These are phyloP conservation scores for Sinocyclocheilus maitianheensis DNA, from an alignment of 2,113 vertebrate species.

Conservation along the genomic window DNA sequence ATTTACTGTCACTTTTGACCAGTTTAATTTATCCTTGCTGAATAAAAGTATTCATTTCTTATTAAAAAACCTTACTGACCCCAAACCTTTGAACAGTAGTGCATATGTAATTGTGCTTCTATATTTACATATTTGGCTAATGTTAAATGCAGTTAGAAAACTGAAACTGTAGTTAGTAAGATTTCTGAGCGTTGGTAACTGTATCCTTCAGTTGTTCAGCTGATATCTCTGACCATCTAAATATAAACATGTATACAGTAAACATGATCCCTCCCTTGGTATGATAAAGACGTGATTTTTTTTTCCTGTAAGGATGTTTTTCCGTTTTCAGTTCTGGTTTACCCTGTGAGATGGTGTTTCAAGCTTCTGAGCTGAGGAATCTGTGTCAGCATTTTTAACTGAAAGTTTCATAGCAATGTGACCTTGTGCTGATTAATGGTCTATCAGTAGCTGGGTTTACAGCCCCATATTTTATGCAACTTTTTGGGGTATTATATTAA, in stretches of 20 bases:
- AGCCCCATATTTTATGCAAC: not conserved
- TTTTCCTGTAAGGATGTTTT: not conserved
- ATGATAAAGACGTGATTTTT: conserved; percentile 32
- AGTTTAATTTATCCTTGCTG: too few relatives aligned
- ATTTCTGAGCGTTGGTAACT: not conserved
- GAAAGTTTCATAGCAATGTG: not conserved
- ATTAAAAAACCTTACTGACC: too few relatives aligned
- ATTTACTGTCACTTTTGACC: too few relatives aligned
- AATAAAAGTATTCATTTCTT: too few relatives aligned
- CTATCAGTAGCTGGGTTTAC: not conserved
- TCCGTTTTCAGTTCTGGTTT: not conserved
- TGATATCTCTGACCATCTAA: conserved; percentile 37
- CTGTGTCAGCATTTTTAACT: not conserved
- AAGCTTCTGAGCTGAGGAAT: not conserved
- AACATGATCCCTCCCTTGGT: conserved; percentile 42
- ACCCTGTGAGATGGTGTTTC: not conserved
- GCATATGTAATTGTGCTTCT: too few relatives aligned
- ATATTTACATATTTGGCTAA: not conserved
- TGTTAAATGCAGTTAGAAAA: not conserved
- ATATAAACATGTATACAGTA: conserved; percentile 47
- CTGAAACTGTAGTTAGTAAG: not conserved
- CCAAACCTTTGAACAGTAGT: too few relatives aligned
- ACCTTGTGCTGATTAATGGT: not conserved
- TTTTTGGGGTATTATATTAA: not conserved
- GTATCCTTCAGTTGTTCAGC: conserved; percentile 2